These are phyloP conservation scores for Euura saliciscinereae DNA, from an alignment of 1,140 invertebrate genomes.

Conservation along the genomic window DNA sequence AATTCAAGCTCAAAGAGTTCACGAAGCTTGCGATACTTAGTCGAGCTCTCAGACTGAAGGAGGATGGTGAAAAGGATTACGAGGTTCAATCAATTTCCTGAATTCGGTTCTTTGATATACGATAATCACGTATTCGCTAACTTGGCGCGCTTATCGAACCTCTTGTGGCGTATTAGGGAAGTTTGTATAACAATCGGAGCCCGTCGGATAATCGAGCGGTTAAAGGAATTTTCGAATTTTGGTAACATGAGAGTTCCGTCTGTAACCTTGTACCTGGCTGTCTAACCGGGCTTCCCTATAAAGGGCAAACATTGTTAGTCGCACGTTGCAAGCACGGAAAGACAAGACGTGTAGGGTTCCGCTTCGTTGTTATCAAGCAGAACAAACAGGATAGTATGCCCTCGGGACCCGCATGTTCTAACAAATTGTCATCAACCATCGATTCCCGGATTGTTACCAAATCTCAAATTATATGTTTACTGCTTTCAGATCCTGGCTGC, in stretches of 20 bases:
- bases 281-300: neutral
- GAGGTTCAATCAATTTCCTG: too few species aligned
- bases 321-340: neutral
- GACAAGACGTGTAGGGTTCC: neutral
- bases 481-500: neutral
- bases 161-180: too few species aligned
- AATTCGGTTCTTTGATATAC: too few species aligned
- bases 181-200: too few species aligned
- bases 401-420: neutral
- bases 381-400: neutral
- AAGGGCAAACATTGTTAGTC: slow-evolving; percentile 1
- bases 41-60: too few species aligned
- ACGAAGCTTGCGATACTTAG: too few species aligned
- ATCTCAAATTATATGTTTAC: neutral
- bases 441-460: neutral
- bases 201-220: neutral
- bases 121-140: too few species aligned
- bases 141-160: too few species aligned
- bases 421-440: neutral
- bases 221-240: neutral
- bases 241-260: neutral
- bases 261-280: neutral
- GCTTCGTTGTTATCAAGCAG: neutral
- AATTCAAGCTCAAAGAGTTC: too few species aligned
- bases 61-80: too few species aligned